These are phyloP conservation scores for Chydorus sphaericus DNA, from an alignment of 2,888 invertebrate species.

Conservation along the genomic window DNA sequence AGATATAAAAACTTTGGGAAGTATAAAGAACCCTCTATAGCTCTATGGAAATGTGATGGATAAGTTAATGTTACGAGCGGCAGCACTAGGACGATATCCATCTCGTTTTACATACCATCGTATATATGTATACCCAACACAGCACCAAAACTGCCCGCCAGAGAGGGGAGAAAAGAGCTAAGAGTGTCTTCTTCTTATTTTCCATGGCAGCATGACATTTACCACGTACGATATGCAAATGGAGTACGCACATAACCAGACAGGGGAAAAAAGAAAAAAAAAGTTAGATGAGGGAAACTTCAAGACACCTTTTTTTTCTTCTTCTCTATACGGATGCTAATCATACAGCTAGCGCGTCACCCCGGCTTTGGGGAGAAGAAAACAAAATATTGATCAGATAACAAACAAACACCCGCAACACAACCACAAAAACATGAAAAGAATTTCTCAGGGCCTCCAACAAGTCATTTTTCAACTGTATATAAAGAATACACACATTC, in stretches of 20 bases:
- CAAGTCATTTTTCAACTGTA: too few species aligned
- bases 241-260: background rate
- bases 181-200: background rate
- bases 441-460: too few species aligned
- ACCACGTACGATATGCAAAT: slow-evolving; percentile 1
- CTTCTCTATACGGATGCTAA: background rate
- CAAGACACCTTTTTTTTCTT: background rate
- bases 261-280: background rate
- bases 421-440: too few species aligned
- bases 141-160: background rate
- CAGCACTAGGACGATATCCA: background rate
- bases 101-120: background rate
- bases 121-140: background rate
- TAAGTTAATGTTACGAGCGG: background rate
- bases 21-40: too few species aligned
- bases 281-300: background rate
- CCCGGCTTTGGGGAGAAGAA: too few species aligned
- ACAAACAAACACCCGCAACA: too few species aligned
- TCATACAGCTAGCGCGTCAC: too few species aligned
- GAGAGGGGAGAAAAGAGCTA: background rate
- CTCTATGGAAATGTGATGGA: background rate
- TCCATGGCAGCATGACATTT: background rate
- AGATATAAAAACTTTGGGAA: too few species aligned
- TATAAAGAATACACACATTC: too few species aligned
- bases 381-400: too few species aligned